Evolutionary conservation across 1,140 invertebrate genomes (phyloP), one percentile per base, ranked within the genome.

Genomic region (Zelostemma sp.): DNA sequence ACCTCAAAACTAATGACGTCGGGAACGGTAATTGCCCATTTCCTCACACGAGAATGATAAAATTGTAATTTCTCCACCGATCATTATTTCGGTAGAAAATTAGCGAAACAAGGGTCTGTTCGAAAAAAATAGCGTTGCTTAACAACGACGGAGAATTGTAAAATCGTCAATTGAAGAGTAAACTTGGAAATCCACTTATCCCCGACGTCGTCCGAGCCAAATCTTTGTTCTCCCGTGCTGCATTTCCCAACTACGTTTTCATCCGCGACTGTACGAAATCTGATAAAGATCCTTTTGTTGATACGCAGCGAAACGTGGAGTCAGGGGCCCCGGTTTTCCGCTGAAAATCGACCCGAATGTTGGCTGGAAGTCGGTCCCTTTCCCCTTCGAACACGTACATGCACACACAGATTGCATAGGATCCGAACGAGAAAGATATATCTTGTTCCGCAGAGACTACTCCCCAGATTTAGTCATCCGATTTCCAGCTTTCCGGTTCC

Each of bases 391-490:
- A n/a, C n/a, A n/a, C n/a, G n/a, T n/a, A n/a, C n/a, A n/a, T n/a
- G n/a, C n/a, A n/a, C n/a, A n/a, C n/a, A n/a, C n/a, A n/a, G 28
- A n/a, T 21, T 47, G 6, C 17, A 12, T 21, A 14, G 8, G 28
- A 35, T 57, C 57, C 54, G 57, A 61, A 51, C 46, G 33, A 25
- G 55, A 31, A 63, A 60, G 64, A 73, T 65, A 62, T 66, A 66
- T 65, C 66, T 62, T 54, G 54, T 61, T 63, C 71, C 47, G 58
- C 35, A 50, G 54, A 43, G 38, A 51, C 56, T 72, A 51, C 56
- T 72, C 47, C 50, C 60, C 56, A 70, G 70, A 71, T 73, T 58
- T 72, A 66, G 64, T 64, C 64, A 64, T 65, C 70, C 65, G 73
- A 75, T 75, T 75, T 70, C 53, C 58, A 72, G 65, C 53, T 38